Base-by-base conservation (phyloP, 2,888 invertebrate genomes). In the Apamea monoglypha region DNA sequence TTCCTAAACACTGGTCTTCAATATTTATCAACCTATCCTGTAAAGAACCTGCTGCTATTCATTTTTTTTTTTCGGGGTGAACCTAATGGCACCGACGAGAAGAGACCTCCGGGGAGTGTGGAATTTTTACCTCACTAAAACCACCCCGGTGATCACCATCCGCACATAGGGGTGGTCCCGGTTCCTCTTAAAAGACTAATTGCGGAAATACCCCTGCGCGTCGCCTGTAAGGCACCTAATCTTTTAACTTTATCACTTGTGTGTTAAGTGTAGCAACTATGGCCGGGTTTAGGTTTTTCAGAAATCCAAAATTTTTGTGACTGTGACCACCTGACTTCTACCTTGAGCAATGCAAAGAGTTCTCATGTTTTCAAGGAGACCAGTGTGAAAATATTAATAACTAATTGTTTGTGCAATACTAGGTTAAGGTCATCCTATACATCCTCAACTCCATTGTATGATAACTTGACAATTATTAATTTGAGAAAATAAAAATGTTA, bases 361-460 rank as follows among this genome's bases (percentile, higher is more conserved):
- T 59, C 71, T 63, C n/a, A 50, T 63, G 12, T 32, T 66, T 61
- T 80, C 25, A 63, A 36, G 40, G 69, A 76, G 29, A 29, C 16
- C 5, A 14, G 18, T 76, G 72, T 69, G 73, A 73, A 64, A 72
- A 76, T 40, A 32, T 36, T 36, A 40, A 66, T 47, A 56, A 74
- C 14, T 29, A 66, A 73, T 76, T 76, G 70, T 83, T 83, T 63
- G 32, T 29, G 12, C 29, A 36, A 67, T 25, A 75, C 64, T 73
- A 76, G 69, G 82, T 76, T n/a, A 70, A 85, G 86, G 85, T 25
- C 61, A 74, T n/a, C n/a, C n/a, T n/a, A n/a, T n/a, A n/a, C 16
- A 64, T 53, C 78, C 18, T 61, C 56, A 44, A n/a, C 18, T 50
- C 21, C 16, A 69, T 82, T 81, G 59, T 72, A 47, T 53, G 16